Percentiles rank a stretch among this genome's conserved stretches.
These are phyloP conservation scores for Tetragonula clypearis DNA, from an alignment of 1,140 invertebrate species.

Conservation along the genomic window DNA sequence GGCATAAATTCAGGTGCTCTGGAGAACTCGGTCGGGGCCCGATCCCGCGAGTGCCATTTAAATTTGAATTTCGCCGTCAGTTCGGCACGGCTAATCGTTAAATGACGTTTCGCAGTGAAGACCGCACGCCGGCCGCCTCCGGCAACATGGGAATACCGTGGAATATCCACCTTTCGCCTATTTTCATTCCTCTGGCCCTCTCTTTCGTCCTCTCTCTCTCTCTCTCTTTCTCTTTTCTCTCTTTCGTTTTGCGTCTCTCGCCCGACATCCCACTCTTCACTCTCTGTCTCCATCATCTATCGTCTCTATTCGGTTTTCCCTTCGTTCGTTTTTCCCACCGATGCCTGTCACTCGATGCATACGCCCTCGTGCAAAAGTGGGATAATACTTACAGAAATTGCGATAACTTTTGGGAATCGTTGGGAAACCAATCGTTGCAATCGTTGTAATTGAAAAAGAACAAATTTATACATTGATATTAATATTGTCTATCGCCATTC, in stretches of 20 bases:
- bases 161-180: slow-evolving; percentile 36
- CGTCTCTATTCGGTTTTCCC: slow-evolving; percentile 3
- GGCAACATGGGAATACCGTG: slow-evolving; percentile 46
- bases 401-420: too few species aligned
- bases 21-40: slow-evolving; percentile 36
- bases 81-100: slow-evolving; percentile 67
- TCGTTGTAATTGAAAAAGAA: too few species aligned
- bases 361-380: too few species aligned
- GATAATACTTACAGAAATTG: too few species aligned
- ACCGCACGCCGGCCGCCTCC: slow-evolving; percentile 7
- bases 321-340: not conserved
- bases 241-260: slow-evolving; percentile 26
- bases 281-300: not conserved
- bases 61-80: slow-evolving; percentile 67
- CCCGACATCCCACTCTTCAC: not conserved
- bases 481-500: too few species aligned
- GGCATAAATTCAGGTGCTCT: slow-evolving; percentile 46
- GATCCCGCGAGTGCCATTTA: slow-evolving; percentile 60
- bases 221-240: not conserved
- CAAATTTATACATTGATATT: too few species aligned
- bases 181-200: slow-evolving; percentile 22
- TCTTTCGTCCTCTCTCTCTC: not conserved
- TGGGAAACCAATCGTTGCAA: too few species aligned
- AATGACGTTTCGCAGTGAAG: slow-evolving; percentile 64
- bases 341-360: not conserved